Base-by-base conservation (phyloP, 2,888 invertebrate species). In the Diplazon laetatorius region DNA sequence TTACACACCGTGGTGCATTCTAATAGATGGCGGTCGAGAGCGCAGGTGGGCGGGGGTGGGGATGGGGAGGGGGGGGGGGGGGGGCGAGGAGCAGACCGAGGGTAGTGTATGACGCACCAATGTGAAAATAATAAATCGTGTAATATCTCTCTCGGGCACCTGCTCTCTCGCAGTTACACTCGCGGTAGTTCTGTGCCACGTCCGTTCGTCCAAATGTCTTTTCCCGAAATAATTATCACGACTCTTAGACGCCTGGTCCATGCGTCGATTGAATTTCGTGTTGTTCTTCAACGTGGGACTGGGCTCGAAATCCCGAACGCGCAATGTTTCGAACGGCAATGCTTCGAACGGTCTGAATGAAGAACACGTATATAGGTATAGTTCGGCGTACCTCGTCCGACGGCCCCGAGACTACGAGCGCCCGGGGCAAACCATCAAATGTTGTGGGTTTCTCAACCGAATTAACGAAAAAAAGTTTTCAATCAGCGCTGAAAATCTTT, bases 61-160 rank as follows among this genome's bases (percentile, higher is more conserved):
- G n/a, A n/a, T n/a, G n/a, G n/a, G n/a, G n/a, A n/a, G n/a, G n/a
- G n/a, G n/a, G n/a, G n/a, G n/a, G n/a, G n/a, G n/a, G n/a, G n/a
- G n/a, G n/a, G n/a, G 10, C 30, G 9, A 10, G 48, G 50, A 35
- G 12, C n/a, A 42, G 6, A 50, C 25, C 30, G 42, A 50, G 60
- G n/a, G n/a, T n/a, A 20, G 35, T 22, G 59, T 42, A 35, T 16
- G 50, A 59, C 48, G 52, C 60, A 74, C 52, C 55, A 18, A 55
- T 62, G 52, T 60, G 68, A 14, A 16, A 52, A 44, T 55, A 75
- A 75, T 68, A 62, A 75, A 68, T 75, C 60, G 62, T 14, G 55
- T 69, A 30, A 75, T 68, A 60, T 74, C 30, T 55, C 55, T 55
- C 55, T 55, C 55, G 25, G 42, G 39, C 55, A 66, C 42, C 55